A percentile compares a stretch with the other conserved stretches of the same genome.
phyloP scores from a whole-genome alignment of 2,797 vertebrate genomes.

The Lutjanus campechanus region DNA sequence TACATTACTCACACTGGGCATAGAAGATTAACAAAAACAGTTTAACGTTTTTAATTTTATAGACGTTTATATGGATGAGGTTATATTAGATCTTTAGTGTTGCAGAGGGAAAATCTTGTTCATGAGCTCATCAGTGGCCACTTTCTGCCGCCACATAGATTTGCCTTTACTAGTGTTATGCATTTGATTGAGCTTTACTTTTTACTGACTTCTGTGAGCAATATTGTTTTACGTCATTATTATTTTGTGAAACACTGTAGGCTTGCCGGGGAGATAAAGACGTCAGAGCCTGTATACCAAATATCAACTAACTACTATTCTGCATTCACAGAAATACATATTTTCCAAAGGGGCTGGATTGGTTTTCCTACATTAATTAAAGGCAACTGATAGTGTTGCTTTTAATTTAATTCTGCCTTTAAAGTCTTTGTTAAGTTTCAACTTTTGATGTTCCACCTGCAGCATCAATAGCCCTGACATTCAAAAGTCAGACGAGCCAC shows the following conservation, averaged over 20 bases:
- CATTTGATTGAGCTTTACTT: no score
- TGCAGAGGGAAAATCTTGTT: background rate
- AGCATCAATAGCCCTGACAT: background rate
- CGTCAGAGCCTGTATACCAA: background rate
- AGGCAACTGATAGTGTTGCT: background rate
- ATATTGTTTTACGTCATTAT: background rate
- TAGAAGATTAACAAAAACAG: background rate
- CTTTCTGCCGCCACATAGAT: background rate
- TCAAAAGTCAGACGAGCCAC: slow-evolving; percentile 4
- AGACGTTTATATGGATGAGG: background rate
- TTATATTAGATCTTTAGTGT: background rate
- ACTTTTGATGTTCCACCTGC: slow-evolving; percentile 17
- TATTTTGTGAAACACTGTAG: no score
- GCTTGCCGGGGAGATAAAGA: background rate
- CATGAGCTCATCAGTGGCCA: background rate
- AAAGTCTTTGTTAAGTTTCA: slow-evolving; percentile 2
- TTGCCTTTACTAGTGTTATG: background rate
- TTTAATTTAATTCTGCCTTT: slow-evolving; percentile 1
- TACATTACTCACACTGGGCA: background rate
- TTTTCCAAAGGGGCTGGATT: background rate
- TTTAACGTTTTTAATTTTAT: background rate
- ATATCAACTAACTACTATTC: background rate
- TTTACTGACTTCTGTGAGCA: background rate
- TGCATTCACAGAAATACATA: background rate
- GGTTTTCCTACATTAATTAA: background rate